A percentile compares a stretch with the other conserved stretches of the same genome.
phyloP scores from a whole-genome alignment of 2,797 vertebrate species.

The Taenioides sp. region DNA sequence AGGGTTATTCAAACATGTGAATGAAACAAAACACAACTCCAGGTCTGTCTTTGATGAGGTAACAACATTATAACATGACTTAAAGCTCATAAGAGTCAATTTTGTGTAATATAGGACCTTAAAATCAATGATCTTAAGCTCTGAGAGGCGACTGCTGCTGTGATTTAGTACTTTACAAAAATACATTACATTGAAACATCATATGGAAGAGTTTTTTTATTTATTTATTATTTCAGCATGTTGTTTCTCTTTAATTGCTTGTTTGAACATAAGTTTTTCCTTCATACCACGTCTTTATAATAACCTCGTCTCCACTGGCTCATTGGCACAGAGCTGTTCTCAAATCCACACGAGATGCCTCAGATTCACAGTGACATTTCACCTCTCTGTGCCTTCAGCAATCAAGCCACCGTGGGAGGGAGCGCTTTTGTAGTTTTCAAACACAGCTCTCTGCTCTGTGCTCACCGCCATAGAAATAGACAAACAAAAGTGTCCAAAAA shows the following conservation, averaged over 20 bases:
- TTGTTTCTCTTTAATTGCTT: slow-evolving; percentile 10
- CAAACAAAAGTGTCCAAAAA: slow-evolving; percentile 46
- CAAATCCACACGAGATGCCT: slow-evolving; percentile 26
- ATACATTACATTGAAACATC: too few relatives aligned
- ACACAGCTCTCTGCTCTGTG: slow-evolving; percentile 21
- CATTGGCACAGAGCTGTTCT: slow-evolving; percentile 12
- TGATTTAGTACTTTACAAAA: too few relatives aligned
- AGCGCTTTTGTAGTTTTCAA: slow-evolving; percentile 26
- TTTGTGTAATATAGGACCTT: too few relatives aligned
- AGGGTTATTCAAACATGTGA: too few relatives aligned
- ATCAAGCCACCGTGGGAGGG: slow-evolving; percentile 48
- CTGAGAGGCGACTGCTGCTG: too few relatives aligned
- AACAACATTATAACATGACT: too few relatives aligned
- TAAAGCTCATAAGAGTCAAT: too few relatives aligned
- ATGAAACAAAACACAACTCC: too few relatives aligned
- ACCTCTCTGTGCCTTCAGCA: slow-evolving; percentile 44
- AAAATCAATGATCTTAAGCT: too few relatives aligned
- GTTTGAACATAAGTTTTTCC: slow-evolving; percentile 2
- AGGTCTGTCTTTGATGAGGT: too few relatives aligned
- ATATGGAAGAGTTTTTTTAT: too few relatives aligned
- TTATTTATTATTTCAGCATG: background rate
- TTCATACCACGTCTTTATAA: background rate
- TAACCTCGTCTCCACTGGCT: slow-evolving; percentile 12
- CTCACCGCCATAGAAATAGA: slow-evolving; percentile 48
- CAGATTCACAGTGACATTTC: slow-evolving; percentile 31